Evolutionary conservation across 2,888 invertebrate genomes (phyloP), one percentile per base, ranked within the genome.

Genomic region (Julus scanicus): DNA sequence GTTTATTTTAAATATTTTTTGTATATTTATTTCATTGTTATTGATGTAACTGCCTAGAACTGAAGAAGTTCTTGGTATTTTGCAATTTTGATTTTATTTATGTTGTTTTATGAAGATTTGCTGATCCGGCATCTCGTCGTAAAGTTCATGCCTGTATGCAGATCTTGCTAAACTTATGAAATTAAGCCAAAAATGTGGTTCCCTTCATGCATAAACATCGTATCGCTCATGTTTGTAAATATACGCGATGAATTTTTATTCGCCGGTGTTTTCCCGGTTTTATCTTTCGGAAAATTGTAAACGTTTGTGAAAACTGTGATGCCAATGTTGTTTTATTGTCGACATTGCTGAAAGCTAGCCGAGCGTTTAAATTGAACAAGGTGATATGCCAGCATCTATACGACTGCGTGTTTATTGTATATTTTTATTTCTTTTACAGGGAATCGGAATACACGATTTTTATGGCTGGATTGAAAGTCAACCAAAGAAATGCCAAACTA

Each of bases 401-500:
- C 63, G 63, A 63, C n/a, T n/a, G 63, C n/a, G n/a, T 63, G 63
- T 63, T 63, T 63, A 86, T 86, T 86, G 49, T n/a, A 15, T 53
- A 37, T 87, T 53, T 86, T 49, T 44, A 86, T 86, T 48, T 29
- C 49, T 48, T 86, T 87, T 39, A 8, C 57, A 89, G 98, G 98
- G 94, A 95, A 92, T 95, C 96, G 90, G 98, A 99, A 93, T 98
- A 98, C 92, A 95, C 96, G 37, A 95, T 99, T 91, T 99, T 98
- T 93, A 97, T 96, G 94, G 96, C 98, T 2, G 98, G 98, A n/a
- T 93, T 99, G 88, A 94, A 93, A 91, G 95, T 97, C 86, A 98
- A 92, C 89, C 95, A 95, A 90, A 94, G 95, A 90, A 99, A 99
- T 93, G 99, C 99, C 44, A 99, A 99, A 92, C 94, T 99, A 37